Conservation (phyloP, 2,113 vertebrate genomes). For the Columba livia region DNA sequence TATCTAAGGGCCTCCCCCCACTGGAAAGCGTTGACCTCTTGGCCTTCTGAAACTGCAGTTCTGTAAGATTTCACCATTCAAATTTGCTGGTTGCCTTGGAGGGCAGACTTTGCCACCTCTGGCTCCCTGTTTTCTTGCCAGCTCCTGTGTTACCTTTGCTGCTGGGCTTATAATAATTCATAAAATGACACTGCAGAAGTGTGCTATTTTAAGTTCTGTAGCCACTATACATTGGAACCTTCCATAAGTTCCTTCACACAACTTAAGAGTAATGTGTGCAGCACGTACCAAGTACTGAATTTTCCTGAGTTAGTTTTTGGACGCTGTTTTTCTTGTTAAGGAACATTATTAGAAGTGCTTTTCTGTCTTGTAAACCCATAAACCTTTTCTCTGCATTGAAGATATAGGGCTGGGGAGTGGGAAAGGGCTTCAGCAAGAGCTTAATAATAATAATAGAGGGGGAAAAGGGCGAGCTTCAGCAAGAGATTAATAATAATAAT, state of each 20-base stretch:
- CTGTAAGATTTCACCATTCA: neutral
- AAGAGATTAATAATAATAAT: neutral
- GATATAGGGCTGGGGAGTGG: accelerated
- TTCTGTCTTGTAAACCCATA: neutral
- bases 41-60: accelerated
- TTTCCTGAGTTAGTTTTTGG: constrained; percentile 27
- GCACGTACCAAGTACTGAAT: neutral
- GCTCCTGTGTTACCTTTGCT: neutral
- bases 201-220: constrained; percentile 48
- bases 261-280: neutral
- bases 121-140: neutral
- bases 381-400: neutral
- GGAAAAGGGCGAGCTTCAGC: neutral
- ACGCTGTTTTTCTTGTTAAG: neutral
- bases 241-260: neutral
- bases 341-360: neutral
- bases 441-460: neutral
- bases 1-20: neutral
- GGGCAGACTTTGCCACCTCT: neutral
- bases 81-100: neutral
- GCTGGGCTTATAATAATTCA: neutral
- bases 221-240: constrained; percentile 26
- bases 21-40: neutral
- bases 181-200: neutral
- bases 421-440: neutral